Evolutionary conservation across 2,113 vertebrate species (phyloP), one percentile per base, ranked within the genome.

Genomic region (Cryptomyrus ogoouensis): DNA sequence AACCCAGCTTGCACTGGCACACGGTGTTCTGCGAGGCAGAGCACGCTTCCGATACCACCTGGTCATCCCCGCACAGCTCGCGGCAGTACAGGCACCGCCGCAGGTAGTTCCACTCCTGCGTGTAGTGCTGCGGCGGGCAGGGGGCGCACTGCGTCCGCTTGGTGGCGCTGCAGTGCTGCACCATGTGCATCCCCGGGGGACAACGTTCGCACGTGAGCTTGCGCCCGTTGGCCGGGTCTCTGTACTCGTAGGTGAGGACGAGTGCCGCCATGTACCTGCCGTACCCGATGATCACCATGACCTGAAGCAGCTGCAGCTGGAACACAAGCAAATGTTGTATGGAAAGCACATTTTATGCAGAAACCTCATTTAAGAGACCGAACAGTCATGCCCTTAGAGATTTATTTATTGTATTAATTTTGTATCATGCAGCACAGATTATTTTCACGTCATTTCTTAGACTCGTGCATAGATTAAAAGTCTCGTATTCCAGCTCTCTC

Each of bases 91-190:
- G 90, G 9, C 96, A 96, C 9, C 83, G 90, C 0, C 15, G 0
- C 9, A 96, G 91, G 90, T 94, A 91, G 88, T 96, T 96, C 95
- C 94, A 95, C 35, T 92, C 88, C 91, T 91, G 91, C 1, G 96
- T 96, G 92, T 91, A 96, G 2, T 94, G 92, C 2, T 93, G 93
- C 0, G 10, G 0, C 0, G 91, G 92, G 56, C 96, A 96, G 5
- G 12, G 83, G 0, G 84, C 89, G 88, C 96, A 96, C 0, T 42
- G 49, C 42, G 92, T 95, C 8, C 7, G n/a, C 0, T 1, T 5
- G 10, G 17, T 84, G 0, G 89, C 3, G 8, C 93, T 93, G 91
- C 96, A 96, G 89, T 90, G 84, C 0, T 83, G 1, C 1, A 44
- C 83, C 89, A 95, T 90, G 56, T 90, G 92, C 0, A 10, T 66